Percentiles rank a stretch among this genome's conserved stretches.
These are phyloP conservation scores for Paralichthys olivaceus DNA, from an alignment of 2,113 vertebrate species.

Conservation along the genomic window DNA sequence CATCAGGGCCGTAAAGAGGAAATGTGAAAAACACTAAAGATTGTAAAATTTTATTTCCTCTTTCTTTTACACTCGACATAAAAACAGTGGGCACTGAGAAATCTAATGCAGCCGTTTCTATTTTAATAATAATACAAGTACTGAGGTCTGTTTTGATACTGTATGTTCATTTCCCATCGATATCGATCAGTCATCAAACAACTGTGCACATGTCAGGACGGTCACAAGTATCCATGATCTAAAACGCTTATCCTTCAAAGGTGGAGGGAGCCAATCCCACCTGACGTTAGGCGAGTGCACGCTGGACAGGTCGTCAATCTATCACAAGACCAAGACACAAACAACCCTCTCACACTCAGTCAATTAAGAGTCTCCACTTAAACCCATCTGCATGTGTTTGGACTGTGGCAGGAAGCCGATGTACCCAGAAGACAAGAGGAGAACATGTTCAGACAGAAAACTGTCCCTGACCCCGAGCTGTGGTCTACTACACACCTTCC, in stretches of 20 bases:
- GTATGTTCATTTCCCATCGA: constrained; percentile 39
- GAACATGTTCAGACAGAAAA: too few relatives aligned
- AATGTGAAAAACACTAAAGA: not conserved
- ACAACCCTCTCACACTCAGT: too few relatives aligned
- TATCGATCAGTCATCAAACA: constrained; percentile 43
- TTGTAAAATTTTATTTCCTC: not conserved
- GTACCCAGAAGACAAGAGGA: too few relatives aligned
- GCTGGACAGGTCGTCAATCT: too few relatives aligned
- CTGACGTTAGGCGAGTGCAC: too few relatives aligned
- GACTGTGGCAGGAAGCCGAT: too few relatives aligned
- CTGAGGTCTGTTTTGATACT: constrained; percentile 56
- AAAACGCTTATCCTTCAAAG: not conserved
- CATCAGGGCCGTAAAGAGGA: not conserved
- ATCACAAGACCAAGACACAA: too few relatives aligned
- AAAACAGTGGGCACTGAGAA: constrained; percentile 11
- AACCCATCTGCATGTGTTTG: too few relatives aligned
- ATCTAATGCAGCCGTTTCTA: constrained; percentile 42
- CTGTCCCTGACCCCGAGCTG: too few relatives aligned
- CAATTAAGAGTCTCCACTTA: too few relatives aligned
- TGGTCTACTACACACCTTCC: too few relatives aligned
- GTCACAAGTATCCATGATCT: not conserved
- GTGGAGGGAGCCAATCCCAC: too few relatives aligned
- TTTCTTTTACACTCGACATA: not conserved
- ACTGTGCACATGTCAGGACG: not conserved
- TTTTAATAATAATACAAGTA: constrained; percentile 37